Base-by-base conservation (phyloP, 2,797 vertebrate genomes). In the Neomorphus geoffroyi region DNA sequence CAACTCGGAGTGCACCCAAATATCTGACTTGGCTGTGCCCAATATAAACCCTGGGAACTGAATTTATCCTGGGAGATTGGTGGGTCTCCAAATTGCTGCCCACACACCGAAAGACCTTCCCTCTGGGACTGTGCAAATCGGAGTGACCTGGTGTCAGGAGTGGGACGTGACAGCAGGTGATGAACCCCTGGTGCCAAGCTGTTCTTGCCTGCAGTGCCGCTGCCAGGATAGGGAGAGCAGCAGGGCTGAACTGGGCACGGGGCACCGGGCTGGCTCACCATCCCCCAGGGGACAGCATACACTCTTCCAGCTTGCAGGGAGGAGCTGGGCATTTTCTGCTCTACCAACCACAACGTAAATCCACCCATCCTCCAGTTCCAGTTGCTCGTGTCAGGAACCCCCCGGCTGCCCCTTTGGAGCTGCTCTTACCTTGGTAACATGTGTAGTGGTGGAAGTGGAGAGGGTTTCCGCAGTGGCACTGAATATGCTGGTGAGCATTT, bases 391-490 rank as follows among this genome's bases (percentile, higher is more conserved):
- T 41, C 46, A 57, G 62, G 43, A 75, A 18, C 9, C 16, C 32
- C 26, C 50, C 3, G 0, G 9, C 50, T 48, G 15, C 21, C 2
- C 3, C 21, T 37, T 9, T 8, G 32, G 70, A 84, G 77, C 57
- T 71, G 65, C 94, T 96, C 97, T 97, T 98, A 99, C 99, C 99
- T 99, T 99, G 96, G 99, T 99, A 95, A 99, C 99, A 39, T 99
- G 99, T 86, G 99, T 99, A 73, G 99, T 99, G 97, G 99, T 99
- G 94, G 99, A 99, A 94, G 99, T 99, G 94, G 99, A 99, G 97
- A 99, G 98, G 37, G 98, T 99, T 98, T 99, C 99, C 8, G 98
- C 98, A 4, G 99, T 98, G 96, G 98, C 98, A 66, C 97, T 97
- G 95, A 98, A 98, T 87, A 98, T 97, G 95, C 98, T 98, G 95